Percentiles rank a stretch among this genome's conserved stretches.
Conservation (phyloP, 1,140 invertebrate genomes). For the Leptinotarsa defecta region DNA sequence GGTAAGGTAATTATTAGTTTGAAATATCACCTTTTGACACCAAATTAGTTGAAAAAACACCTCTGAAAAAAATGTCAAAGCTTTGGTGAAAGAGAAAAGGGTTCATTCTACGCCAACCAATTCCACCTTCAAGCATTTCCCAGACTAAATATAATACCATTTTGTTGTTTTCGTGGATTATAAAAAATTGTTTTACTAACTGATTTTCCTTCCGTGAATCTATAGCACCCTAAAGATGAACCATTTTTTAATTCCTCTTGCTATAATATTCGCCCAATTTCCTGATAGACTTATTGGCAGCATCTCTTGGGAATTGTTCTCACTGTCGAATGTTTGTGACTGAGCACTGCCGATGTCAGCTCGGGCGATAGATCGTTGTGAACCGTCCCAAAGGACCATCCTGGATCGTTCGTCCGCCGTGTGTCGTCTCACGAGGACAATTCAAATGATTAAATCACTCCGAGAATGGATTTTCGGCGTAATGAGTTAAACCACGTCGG, state of each 20-base stretch:
- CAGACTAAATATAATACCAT: too few species aligned
- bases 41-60: too few species aligned
- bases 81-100: too few species aligned
- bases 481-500: background rate
- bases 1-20: too few species aligned
- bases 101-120: too few species aligned
- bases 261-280: background rate
- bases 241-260: slow-evolving; percentile 1
- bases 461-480: background rate
- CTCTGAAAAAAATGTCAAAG: too few species aligned
- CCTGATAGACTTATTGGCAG: slow-evolving; percentile 7
- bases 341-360: background rate
- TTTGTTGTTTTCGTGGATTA: too few species aligned
- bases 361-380: slow-evolving; percentile 1
- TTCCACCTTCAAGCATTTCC: too few species aligned
- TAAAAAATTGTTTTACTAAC: too few species aligned
- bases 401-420: background rate
- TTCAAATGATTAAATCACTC: slow-evolving; percentile 6
- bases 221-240: background rate
- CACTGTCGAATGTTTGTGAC: background rate
- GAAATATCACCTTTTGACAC: too few species aligned
- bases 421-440: slow-evolving; percentile 7
- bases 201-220: too few species aligned
- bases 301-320: background rate
- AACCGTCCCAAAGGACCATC: background rate